Evolutionary conservation across 2,888 invertebrate species (phyloP).

Genomic region (Synergus umbraculus): DNA sequence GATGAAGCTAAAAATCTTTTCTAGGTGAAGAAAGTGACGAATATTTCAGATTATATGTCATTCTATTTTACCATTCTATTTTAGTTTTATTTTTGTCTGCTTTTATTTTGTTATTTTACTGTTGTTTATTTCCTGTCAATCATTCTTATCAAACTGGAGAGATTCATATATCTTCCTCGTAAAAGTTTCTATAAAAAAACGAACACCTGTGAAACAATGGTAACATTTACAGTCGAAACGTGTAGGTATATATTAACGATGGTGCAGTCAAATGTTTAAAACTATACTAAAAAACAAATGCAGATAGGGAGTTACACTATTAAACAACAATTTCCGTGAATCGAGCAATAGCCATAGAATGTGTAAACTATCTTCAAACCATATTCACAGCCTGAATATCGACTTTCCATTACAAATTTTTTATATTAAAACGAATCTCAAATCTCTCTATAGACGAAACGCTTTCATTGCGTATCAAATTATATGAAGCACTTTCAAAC

Average conservation of each 20-base stretch:
- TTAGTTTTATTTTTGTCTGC: neutral
- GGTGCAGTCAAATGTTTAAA: neutral
- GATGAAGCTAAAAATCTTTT: too few species aligned
- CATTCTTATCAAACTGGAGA: neutral
- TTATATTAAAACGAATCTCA: neutral
- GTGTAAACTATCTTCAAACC: neutral
- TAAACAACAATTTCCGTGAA: neutral
- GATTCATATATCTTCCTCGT: neutral
- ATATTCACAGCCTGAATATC: neutral
- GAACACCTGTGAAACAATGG: neutral
- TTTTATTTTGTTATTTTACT: neutral
- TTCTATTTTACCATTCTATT: too few species aligned
- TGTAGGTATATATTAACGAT: neutral
- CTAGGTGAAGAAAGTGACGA: too few species aligned
- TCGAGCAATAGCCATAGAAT: neutral
- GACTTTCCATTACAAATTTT: neutral
- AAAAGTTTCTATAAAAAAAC: neutral
- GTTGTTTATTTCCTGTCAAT: neutral
- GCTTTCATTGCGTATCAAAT: neutral
- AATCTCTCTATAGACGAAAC: neutral
- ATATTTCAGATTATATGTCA: too few species aligned
- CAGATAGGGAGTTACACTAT: neutral
- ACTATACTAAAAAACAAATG: neutral
- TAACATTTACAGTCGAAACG: neutral
- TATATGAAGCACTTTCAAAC: neutral